Evolutionary conservation across 1,140 invertebrate genomes (phyloP), one percentile per base, ranked within the genome.

Genomic region (Hylaeus anthracinus): DNA sequence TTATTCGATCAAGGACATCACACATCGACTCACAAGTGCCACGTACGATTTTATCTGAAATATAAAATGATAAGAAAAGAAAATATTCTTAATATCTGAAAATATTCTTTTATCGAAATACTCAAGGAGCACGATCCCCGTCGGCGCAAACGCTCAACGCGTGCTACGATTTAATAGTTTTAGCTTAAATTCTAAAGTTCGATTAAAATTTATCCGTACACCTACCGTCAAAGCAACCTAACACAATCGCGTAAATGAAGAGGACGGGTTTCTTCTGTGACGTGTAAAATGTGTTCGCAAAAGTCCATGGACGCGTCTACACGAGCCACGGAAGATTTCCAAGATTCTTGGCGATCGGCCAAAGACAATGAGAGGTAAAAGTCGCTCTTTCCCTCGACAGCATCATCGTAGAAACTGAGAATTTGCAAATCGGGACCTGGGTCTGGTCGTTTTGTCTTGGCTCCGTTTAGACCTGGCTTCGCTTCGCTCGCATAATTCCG

Each of bases 261-360:
- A 85, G 72, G 76, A 60, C 55, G 55, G 71, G 69, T 48, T 60
- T 76, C 43, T 53, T 64, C 5, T 5, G 71, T 79, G 85, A 83
- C 80, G 70, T 76, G 48, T 39, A 72, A 75, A 85, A 79, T 78
- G 69, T 82, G 73, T 80, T 58, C 56, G 60, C 72, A 65, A 74
- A 75, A 37, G 6, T 12, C 45, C 2, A 43, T 76, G 63, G 66
- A 84, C 82, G 67, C 51, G 74, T 86, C 81, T 86, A 80, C 72
- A 83, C 66, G 69, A 70, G 73, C 66, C 63, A 66, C 66, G 48
- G 56, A 81, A 79, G 77, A 87, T 86, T 81, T 77, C 71, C 73
- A 12, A 56, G 73, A 87, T 85, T 84, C 72, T 87, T 87, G 86
- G 86, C 86, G 15, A 58, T 76, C 58, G 55, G 75, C 85, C 86